phyloP scores from a whole-genome alignment of 2,797 vertebrate species.

The Chelidonichthys spinosus region DNA sequence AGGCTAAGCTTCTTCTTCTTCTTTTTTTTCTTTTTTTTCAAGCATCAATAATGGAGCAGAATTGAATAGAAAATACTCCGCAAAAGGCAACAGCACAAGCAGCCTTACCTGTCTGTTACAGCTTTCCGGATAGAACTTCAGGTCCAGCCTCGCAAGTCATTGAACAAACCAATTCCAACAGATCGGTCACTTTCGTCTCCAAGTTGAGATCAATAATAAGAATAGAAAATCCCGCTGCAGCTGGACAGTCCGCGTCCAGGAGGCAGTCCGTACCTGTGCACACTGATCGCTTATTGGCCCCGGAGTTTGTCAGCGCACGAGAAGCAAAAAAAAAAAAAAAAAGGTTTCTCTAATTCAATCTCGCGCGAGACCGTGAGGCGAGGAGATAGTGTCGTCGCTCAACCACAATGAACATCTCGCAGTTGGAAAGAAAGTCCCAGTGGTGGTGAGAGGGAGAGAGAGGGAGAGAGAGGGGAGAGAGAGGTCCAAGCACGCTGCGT shows the following conservation, averaged over 20 bases:
- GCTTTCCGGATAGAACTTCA: slow-evolving; percentile 67
- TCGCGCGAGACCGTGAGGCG: slow-evolving; percentile 37
- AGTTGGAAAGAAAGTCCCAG: slow-evolving; percentile 62
- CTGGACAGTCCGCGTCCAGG: slow-evolving; percentile 53
- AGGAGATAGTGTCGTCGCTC: slow-evolving; percentile 21
- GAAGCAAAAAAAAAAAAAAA: slow-evolving; percentile 5
- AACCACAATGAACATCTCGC: slow-evolving; percentile 62
- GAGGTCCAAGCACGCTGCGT: slow-evolving; percentile 59
- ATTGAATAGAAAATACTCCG: background rate
- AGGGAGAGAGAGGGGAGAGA: slow-evolving; percentile 13
- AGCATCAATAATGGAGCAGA: background rate
- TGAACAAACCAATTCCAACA: slow-evolving; percentile 73
- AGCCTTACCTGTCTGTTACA: slow-evolving; percentile 71
- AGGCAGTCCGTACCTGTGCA: slow-evolving; percentile 71
- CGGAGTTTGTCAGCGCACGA: slow-evolving; percentile 48
- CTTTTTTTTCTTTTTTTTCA: background rate
- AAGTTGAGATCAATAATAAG: slow-evolving; percentile 56
- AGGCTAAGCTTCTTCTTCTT: too few relatives aligned
- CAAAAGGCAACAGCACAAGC: background rate
- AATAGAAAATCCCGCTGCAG: slow-evolving; percentile 64
- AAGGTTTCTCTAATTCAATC: slow-evolving; percentile 42
- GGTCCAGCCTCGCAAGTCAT: slow-evolving; percentile 68
- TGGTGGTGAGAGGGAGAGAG: slow-evolving; percentile 50
- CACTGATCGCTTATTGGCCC: slow-evolving; percentile 52
- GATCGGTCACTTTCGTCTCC: slow-evolving; percentile 63